phyloP scores from a whole-genome alignment of 1,140 invertebrate species.

The Drosophila triauraria region DNA sequence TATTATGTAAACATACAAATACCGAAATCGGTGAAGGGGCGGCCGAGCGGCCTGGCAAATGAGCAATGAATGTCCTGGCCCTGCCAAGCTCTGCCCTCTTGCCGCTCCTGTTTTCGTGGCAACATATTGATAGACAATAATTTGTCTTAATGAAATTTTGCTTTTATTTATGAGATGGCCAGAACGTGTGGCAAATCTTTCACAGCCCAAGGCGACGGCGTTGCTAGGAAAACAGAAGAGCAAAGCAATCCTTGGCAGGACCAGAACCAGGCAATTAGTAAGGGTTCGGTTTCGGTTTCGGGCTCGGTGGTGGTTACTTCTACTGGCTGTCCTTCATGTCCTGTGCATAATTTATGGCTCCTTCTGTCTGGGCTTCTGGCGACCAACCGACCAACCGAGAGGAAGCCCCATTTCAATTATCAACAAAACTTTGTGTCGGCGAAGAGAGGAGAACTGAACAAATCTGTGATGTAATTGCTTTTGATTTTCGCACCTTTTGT shows the following conservation, averaged over 20 bases:
- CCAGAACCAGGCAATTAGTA: slow-evolving; percentile 70
- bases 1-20: slow-evolving; percentile 82
- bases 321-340: slow-evolving; percentile 68
- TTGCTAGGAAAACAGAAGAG: slow-evolving; percentile 61
- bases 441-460: slow-evolving; percentile 15
- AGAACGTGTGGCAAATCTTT: slow-evolving; percentile 65
- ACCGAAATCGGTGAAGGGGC: slow-evolving; percentile 25
- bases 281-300: slow-evolving; percentile 28
- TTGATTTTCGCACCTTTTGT: slow-evolving; percentile 57
- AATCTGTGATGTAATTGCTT: slow-evolving; percentile 70
- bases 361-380: slow-evolving; percentile 47
- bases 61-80: slow-evolving; percentile 43
- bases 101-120: slow-evolving; percentile 37
- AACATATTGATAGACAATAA: slow-evolving; percentile 85
- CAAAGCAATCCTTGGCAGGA: slow-evolving; percentile 50
- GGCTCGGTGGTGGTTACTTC: slow-evolving; percentile 33
- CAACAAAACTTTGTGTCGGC: slow-evolving; percentile 41
- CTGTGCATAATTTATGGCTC: slow-evolving; percentile 80
- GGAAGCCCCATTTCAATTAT: slow-evolving; percentile 73
- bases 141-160: slow-evolving; percentile 84
- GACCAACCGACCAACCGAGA: slow-evolving; percentile 6
- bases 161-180: slow-evolving; percentile 80
- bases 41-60: slow-evolving; percentile 35
- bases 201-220: slow-evolving; percentile 36
- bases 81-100: neutral